These are phyloP conservation scores for Phyllotreta cruciferae DNA, from an alignment of 2,888 invertebrate genomes.

Conservation along the genomic window DNA sequence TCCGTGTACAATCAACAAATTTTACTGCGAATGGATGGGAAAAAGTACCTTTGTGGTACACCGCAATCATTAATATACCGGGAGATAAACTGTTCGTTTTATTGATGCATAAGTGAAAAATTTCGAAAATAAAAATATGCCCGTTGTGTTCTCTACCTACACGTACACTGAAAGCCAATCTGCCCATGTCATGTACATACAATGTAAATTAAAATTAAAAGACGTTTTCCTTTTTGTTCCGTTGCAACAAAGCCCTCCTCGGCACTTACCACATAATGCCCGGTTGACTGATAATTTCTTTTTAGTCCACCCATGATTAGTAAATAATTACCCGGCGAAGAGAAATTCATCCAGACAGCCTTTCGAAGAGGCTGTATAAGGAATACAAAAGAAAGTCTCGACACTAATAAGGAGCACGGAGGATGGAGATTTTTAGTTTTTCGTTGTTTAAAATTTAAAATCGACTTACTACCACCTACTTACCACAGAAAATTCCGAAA, in stretches of 20 bases:
- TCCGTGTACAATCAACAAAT: no score
- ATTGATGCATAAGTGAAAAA: no score
- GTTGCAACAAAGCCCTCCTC: conserved; percentile 1
- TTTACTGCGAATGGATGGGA: no score
- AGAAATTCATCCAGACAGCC: conserved; percentile 8
- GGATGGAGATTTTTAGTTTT: conserved; percentile 3
- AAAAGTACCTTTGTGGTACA: no score
- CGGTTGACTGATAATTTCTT: conserved; percentile 2
- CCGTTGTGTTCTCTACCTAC: no score
- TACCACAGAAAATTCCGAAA: not conserved
- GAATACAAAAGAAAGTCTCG: conserved; percentile 8
- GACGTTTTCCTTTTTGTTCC: conserved; percentile 7
- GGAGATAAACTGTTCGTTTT: no score
- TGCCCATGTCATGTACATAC: conserved; percentile 12
- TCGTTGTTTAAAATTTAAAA: not conserved
- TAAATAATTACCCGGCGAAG: conserved; percentile 10
- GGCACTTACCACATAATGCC: not conserved
- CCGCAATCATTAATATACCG: no score
- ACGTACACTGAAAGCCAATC: conserved; percentile 1
- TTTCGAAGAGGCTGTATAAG: conserved; percentile 3
- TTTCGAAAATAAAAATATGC: no score
- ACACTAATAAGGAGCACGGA: conserved; percentile 3
- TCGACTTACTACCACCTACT: not conserved
- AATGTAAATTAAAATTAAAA: conserved; percentile 11
- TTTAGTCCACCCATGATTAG: conserved; percentile 3